These are phyloP conservation scores for Neosilurus mollespiculum DNA, from an alignment of 2,797 vertebrate genomes.

Conservation along the genomic window DNA sequence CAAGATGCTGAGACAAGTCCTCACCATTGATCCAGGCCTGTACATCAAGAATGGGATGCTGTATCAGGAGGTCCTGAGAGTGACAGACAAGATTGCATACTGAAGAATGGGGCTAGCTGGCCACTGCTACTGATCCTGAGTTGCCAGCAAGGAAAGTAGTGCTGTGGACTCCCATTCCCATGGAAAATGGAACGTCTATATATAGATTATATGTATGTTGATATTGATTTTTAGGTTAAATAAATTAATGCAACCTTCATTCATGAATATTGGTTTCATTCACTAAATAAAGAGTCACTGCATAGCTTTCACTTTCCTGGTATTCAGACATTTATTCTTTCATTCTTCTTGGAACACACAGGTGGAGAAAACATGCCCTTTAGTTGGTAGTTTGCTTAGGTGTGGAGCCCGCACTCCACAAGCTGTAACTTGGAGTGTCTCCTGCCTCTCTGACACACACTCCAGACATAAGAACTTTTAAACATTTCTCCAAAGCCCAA, in stretches of 20 bases:
- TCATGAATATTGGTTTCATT: not conserved
- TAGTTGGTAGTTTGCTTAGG: conserved; percentile 46
- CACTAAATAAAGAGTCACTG: not conserved
- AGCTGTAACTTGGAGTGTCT: conserved; percentile 37
- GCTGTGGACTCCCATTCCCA: no score
- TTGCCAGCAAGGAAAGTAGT: no score
- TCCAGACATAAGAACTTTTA: conserved; percentile 23
- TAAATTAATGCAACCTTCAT: not conserved
- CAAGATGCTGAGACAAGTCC: no score
- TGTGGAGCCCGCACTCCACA: conserved; percentile 43
- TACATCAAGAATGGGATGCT: no score
- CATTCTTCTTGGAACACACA: conserved; percentile 40
- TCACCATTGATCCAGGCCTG: no score
- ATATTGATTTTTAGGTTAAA: no score
- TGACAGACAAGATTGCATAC: no score
- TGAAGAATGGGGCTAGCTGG: no score
- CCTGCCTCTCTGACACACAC: conserved; percentile 28
- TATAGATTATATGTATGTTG: no score
- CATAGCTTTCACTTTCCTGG: not conserved
- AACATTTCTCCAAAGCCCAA: conserved; percentile 40
- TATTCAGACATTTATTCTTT: conserved; percentile 38
- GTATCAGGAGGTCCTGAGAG: no score
- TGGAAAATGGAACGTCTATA: no score
- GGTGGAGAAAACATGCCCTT: conserved; percentile 47
- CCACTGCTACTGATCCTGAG: no score